A percentile compares a stretch with the other conserved stretches of the same genome.
Evolutionary conservation across 2,888 invertebrate genomes (phyloP).

Genomic region (Sclerodermus sp.): DNA sequence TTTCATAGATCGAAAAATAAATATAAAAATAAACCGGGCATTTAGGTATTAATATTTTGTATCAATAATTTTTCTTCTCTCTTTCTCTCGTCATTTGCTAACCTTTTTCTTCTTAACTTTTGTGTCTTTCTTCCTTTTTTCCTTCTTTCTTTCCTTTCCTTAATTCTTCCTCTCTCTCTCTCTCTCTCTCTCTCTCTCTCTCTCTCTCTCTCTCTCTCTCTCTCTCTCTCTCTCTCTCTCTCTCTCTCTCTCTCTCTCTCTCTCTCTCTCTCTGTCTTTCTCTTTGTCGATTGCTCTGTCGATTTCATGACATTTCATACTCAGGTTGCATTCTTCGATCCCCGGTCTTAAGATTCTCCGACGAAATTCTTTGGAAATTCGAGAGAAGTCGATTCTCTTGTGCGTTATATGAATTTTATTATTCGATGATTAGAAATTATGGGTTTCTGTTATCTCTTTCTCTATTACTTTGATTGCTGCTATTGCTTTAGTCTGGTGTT

Average conservation of each 20-base stretch:
- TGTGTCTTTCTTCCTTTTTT: constrained; percentile 5
- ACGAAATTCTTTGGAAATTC: no score
- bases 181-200: neutral
- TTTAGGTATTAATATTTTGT: constrained; percentile 59
- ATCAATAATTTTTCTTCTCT: constrained; percentile 49
- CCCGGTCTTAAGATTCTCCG: no score
- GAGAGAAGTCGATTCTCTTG: no score
- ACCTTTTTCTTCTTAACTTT: constrained; percentile 11
- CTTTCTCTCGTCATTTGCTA: constrained; percentile 20
- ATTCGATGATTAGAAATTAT: no score
- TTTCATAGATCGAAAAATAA: constrained; percentile 57
- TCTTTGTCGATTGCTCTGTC: constrained; percentile 1
- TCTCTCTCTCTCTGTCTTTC: constrained; percentile 1
- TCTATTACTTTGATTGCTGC: no score
- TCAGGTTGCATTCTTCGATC: neutral
- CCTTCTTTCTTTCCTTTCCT: constrained; percentile 13
- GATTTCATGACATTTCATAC: constrained; percentile 2
- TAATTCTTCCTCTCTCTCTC: neutral
- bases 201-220: neutral
- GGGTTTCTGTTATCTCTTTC: no score
- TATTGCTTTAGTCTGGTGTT: no score
- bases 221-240: neutral
- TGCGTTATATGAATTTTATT: no score
- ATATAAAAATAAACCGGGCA: constrained; percentile 60
- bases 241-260: constrained; percentile 1